Percentiles rank a stretch among this genome's conserved stretches.
Evolutionary conservation across 2,113 vertebrate species (phyloP).

Genomic region (Stigmatopora argus): DNA sequence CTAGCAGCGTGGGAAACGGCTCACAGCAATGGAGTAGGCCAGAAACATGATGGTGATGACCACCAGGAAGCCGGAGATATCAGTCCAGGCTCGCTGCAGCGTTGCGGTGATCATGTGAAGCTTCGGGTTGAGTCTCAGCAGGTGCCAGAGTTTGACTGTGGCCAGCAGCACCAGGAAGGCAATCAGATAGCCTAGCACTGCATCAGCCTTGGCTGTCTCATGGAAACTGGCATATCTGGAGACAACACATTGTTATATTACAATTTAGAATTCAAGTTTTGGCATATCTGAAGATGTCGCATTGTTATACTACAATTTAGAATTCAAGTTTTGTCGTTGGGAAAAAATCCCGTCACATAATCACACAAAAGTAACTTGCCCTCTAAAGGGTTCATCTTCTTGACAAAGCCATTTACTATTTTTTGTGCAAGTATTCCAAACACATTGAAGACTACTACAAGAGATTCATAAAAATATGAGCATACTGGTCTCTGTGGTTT

Average conservation of each 20-base stretch:
- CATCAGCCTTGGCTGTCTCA: constrained; percentile 82
- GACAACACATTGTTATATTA: constrained; percentile 14
- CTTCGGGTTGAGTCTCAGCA: constrained; percentile 90
- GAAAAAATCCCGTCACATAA: too few species aligned
- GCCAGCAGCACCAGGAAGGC: constrained; percentile 90
- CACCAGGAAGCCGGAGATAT: constrained; percentile 87
- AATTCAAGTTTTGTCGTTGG: too few species aligned
- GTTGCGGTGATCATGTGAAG: constrained; percentile 90
- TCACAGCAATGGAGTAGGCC: constrained; percentile 86
- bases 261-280: constrained; percentile 29
- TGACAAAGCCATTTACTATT: too few species aligned
- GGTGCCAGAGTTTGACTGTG: constrained; percentile 91
- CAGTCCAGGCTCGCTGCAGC: constrained; percentile 83
- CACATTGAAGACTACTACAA: too few species aligned
- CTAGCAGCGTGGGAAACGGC: constrained; percentile 55
- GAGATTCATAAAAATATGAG: not conserved
- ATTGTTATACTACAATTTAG: too few species aligned
- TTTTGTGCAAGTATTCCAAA: too few species aligned
- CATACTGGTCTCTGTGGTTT: constrained; percentile 78
- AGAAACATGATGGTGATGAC: constrained; percentile 87
- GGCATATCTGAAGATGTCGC: constrained; percentile 67
- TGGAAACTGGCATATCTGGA: constrained; percentile 82
- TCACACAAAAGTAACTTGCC: too few species aligned
- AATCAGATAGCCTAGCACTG: constrained; percentile 85
- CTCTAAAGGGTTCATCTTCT: too few species aligned